Percentiles rank a stretch among this genome's conserved stretches.
Conservation (phyloP, 2,797 vertebrate genomes). For the Ceryle rudis region DNA sequence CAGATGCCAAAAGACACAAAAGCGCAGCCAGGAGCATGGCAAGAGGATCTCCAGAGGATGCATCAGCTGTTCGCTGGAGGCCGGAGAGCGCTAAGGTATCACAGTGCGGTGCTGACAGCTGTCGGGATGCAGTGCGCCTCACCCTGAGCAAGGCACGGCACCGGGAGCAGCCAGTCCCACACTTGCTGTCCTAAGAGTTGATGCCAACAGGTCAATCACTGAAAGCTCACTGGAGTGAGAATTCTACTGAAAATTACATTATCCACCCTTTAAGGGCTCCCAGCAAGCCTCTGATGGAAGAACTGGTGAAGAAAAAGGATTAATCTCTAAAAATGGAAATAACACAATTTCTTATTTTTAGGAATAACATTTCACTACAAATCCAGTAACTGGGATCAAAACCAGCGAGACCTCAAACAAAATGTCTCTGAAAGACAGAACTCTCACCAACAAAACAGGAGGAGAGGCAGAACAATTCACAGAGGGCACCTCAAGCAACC, state of each 20-base stretch:
- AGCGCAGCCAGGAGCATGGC: neutral
- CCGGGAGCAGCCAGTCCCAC: rapidly evolving
- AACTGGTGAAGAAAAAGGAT: neutral
- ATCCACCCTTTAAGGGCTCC: neutral
- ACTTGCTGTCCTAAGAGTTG: rapidly evolving
- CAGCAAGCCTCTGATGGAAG: neutral
- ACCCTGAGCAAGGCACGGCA: rapidly evolving
- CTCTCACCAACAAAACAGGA: neutral
- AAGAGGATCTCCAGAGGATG: neutral
- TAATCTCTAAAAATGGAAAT: neutral
- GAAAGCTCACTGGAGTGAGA: neutral
- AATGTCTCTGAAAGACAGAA: neutral
- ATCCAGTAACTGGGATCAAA: neutral
- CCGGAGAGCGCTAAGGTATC: neutral
- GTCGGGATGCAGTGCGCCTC: rapidly evolving
- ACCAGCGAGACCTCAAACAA: neutral
- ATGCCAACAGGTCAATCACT: neutral
- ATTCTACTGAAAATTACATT: neutral
- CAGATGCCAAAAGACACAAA: constrained; percentile 21
- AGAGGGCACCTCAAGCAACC: neutral
- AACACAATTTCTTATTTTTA: neutral
- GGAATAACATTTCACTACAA: neutral
- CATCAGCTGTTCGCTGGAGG: neutral
- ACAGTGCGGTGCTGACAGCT: rapidly evolving
- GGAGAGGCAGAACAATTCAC: neutral